These are phyloP conservation scores for Scaeva pyrastri DNA, from an alignment of 2,888 invertebrate genomes.

Conservation along the genomic window DNA sequence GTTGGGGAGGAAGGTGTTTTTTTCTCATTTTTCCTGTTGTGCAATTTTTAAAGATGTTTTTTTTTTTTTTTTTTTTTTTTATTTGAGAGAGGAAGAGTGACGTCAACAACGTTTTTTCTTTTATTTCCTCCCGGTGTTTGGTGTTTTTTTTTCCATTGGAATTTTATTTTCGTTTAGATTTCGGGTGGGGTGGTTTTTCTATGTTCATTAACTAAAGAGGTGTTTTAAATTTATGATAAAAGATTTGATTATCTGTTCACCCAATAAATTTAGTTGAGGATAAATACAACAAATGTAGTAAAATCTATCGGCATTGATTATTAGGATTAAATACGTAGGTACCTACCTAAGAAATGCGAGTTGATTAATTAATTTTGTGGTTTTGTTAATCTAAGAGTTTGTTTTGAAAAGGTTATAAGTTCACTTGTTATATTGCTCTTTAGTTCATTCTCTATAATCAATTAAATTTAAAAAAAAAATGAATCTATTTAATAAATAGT, in stretches of 20 bases:
- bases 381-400: too few relatives aligned
- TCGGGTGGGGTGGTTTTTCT: slow-evolving; percentile 22
- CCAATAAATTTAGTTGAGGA: neutral
- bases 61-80: slow-evolving; percentile 40
- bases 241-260: slow-evolving; percentile 7
- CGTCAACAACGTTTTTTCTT: slow-evolving; percentile 48
- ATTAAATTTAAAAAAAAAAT: too few relatives aligned
- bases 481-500: too few relatives aligned
- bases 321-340: neutral
- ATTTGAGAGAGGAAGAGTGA: slow-evolving; percentile 59
- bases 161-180: neutral
- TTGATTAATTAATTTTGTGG: neutral
- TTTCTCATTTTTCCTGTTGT: slow-evolving; percentile 39
- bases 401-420: too few relatives aligned
- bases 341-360: neutral
- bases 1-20: slow-evolving; percentile 20
- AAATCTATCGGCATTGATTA: neutral
- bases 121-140: slow-evolving; percentile 37
- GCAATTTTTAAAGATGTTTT: slow-evolving; percentile 48
- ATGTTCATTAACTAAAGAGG: slow-evolving; percentile 18
- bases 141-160: neutral
- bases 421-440: too few relatives aligned
- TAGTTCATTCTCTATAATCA: too few relatives aligned
- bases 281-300: neutral
- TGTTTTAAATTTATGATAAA: neutral